Conservation (phyloP, 2,797 vertebrate genomes). For the Rhabdophis nuchalis region DNA sequence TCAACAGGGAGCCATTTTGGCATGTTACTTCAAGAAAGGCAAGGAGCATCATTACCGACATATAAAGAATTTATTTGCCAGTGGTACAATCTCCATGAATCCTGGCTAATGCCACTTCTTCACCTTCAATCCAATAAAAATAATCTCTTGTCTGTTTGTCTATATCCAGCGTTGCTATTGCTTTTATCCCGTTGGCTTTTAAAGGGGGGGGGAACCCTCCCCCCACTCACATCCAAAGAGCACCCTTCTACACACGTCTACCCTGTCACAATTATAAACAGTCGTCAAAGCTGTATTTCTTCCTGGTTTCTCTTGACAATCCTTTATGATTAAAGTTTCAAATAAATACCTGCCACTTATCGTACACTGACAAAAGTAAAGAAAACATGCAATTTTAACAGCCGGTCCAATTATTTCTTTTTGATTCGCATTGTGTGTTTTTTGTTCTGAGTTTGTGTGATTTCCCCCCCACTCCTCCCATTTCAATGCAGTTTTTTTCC, state of each 20-base stretch:
- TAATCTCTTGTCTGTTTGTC: slow-evolving; percentile 8
- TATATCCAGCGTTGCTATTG: slow-evolving; percentile 27
- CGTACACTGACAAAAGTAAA: slow-evolving; percentile 27
- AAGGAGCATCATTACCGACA: slow-evolving; percentile 57
- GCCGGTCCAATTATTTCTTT: slow-evolving; percentile 25
- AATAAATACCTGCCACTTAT: slow-evolving; percentile 42
- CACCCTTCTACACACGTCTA: not conserved
- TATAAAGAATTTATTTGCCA: slow-evolving; percentile 53
- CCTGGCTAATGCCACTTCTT: slow-evolving; percentile 38
- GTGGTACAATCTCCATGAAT: slow-evolving; percentile 25
- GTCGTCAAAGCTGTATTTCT: slow-evolving; percentile 35
- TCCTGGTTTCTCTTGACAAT: slow-evolving; percentile 57
- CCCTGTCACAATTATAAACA: slow-evolving; percentile 31
- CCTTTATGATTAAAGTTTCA: slow-evolving; percentile 55
- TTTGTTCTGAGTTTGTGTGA: slow-evolving; percentile 8
- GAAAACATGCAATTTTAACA: slow-evolving; percentile 51
- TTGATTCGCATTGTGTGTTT: slow-evolving; percentile 34
- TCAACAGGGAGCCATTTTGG: slow-evolving; percentile 61
- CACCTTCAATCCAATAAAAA: slow-evolving; percentile 26
- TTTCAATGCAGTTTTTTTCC: slow-evolving; percentile 20
- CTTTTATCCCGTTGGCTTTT: slow-evolving; percentile 21
- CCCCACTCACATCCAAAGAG: not conserved
- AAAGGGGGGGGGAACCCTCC: not conserved
- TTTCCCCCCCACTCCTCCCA: not conserved
- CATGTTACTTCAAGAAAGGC: slow-evolving; percentile 56